Base-by-base conservation (phyloP, 2,113 vertebrate genomes). In the Phyllopteryx taeniolatus region DNA sequence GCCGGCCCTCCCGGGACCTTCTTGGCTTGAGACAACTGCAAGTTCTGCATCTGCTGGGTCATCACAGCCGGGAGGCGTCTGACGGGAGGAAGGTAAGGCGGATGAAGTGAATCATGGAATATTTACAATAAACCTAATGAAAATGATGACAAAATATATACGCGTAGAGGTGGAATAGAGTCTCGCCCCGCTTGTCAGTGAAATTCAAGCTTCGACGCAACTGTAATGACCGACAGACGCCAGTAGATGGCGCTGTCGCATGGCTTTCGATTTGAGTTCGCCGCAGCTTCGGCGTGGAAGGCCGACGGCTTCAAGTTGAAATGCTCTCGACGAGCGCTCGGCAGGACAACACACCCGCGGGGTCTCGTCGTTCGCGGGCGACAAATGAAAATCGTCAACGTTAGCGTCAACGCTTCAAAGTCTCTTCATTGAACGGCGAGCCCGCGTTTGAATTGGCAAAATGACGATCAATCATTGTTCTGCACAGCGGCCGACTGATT, bases 1-100 rank as follows among this genome's bases (percentile, higher is more conserved):
- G 96, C 92, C 0, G 97, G 96, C 27, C 94, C 74, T 0, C 92
- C 93, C 0, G 89, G 81, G 72, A 92, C 92, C 87, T 94, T 97
- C 77, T 95, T 95, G 71, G 78, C 92, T 81, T 96, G 95, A 15
- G 93, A 91, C 77, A 98, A 90, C 79, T 96, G 94, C 20, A 99
- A 88, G 80, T 92, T 97, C 79, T 98, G 96, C 96, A 98, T 98
- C 87, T 97, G 96, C 90, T 97, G 96, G 1, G 94, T 98, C 96
- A 97, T 96, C 27, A 89, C 93, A 75, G 82, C 83, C 2, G 83
- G 51, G 68, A 83, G 77, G 57, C 79, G 92, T 90, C 96, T 97
- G 8, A 10, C 1, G 56, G 8, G 6, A 19, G 9, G 14, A 8
- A 2, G 46, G 46, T 10, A 19, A 20, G 49, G 49, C 17, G 17